Base-by-base conservation (phyloP, 92 coral and sea anemone species). In the Parazoanthus darwini region DNA sequence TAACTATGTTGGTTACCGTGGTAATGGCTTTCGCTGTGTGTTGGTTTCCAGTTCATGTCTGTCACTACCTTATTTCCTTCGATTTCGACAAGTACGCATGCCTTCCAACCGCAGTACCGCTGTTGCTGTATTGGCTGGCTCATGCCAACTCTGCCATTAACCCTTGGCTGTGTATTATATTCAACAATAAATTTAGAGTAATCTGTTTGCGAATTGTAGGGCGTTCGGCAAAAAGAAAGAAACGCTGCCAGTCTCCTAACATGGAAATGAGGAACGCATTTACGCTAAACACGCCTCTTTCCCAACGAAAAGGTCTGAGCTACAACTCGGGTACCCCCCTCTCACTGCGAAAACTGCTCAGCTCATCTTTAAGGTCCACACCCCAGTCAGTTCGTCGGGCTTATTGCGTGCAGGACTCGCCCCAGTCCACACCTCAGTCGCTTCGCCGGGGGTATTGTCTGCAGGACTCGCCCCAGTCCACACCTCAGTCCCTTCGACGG, bases 111-210 rank as follows among this genome's bases (percentile, higher is more conserved):
- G 79, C 78, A 38, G 7, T 84, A 48, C 67, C 79, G 37, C 87
- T 46, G 8, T 5, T 48, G 14, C 26, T 84, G 13, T 84, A n/a
- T 71, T 84, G 87, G 87, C 54, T 84, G 58, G 87, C 87, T 11
- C 87, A 84, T 68, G 87, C 87, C 35, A 84, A 84, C 46, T 72
- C 87, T 51, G 87, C 87, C 14, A 84, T 84, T 13, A 84, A 84
- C 42, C 87, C 87, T 71, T 84, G 87, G 87, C 56, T 84, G 29
- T 84, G 78, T 84, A 84, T 84, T 5, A 29, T 48, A 29, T 84
- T 84, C 25, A 84, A 84, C 78, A 71, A 44, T 36, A 84, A 84
- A 16, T 84, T 84, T 84, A 76, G 46, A 71, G 51, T 56, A 35
- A 33, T 70, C 42, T 84, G 87, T 22, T 29, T 71, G 20, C 87